Conservation (phyloP, 2,888 invertebrate species). For the Andrena haemorrhoa region DNA sequence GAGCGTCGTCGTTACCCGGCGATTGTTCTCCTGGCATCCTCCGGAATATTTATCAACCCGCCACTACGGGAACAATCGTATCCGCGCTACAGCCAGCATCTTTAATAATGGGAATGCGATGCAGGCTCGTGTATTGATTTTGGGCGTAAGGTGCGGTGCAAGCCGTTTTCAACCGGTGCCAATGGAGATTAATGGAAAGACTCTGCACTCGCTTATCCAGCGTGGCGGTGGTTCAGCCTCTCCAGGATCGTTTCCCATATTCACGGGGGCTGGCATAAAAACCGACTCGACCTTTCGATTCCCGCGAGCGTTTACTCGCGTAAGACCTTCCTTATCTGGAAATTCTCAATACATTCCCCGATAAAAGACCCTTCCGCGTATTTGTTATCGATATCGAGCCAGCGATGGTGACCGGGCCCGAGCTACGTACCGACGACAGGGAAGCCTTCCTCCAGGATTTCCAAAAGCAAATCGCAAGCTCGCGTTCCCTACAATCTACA, state of each 20-base stretch:
- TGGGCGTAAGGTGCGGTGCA: conserved; percentile 60
- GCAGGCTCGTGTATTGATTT: conserved; percentile 70
- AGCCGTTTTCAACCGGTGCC: conserved; percentile 59
- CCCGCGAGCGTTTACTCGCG: neutral
- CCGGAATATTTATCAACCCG: conserved; percentile 70
- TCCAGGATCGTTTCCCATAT: neutral
- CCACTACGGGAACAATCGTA: conserved; percentile 43
- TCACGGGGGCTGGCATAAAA: neutral
- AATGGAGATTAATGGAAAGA: conserved; percentile 74
- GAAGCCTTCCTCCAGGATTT: neutral
- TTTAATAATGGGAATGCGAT: conserved; percentile 69
- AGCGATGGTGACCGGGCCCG: neutral
- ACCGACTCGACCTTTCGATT: neutral
- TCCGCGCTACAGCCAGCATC: conserved; percentile 52
- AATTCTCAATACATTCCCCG: neutral
- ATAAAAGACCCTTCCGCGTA: conserved; percentile 17
- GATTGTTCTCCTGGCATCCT: conserved; percentile 63
- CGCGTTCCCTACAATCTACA: neutral
- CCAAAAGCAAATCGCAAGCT: neutral
- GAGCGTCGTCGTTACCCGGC: conserved; percentile 58
- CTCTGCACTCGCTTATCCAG: conserved; percentile 19
- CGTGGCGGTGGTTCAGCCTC: neutral
- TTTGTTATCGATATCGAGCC: conserved; percentile 26
- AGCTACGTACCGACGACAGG: neutral
- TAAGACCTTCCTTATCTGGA: conserved; percentile 13